A percentile compares a stretch with the other conserved stretches of the same genome.
Evolutionary conservation across 2,797 vertebrate genomes (phyloP).

Genomic region (Scleropages formosus): DNA sequence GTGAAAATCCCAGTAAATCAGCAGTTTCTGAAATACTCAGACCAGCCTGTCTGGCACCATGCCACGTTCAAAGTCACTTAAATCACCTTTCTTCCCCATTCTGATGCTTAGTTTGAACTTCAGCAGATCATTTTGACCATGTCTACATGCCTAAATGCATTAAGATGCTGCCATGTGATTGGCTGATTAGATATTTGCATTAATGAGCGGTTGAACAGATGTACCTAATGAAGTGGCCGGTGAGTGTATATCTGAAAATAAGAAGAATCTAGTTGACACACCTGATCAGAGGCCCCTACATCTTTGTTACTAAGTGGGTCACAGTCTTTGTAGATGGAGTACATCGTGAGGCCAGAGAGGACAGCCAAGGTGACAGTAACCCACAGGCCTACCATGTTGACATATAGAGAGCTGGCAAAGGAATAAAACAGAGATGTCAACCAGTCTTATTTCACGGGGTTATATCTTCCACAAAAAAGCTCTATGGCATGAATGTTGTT

Average conservation of each 20-base stretch:
- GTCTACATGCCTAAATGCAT: no score
- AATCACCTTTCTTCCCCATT: no score
- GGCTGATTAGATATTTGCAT: no score
- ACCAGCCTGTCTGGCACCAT: no score
- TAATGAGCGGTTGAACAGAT: no score
- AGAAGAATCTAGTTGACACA: constrained; percentile 41
- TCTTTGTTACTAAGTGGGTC: constrained; percentile 68
- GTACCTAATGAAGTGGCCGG: no score
- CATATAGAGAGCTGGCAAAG: constrained; percentile 67
- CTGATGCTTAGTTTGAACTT: no score
- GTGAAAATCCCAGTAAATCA: no score
- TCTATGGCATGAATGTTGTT: background rate
- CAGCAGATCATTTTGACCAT: no score
- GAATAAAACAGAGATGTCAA: background rate
- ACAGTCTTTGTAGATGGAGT: constrained; percentile 74
- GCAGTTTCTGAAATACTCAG: no score
- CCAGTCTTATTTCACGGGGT: background rate
- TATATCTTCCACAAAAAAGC: background rate
- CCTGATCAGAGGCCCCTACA: constrained; percentile 64
- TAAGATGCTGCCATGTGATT: no score
- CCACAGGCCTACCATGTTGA: constrained; percentile 73
- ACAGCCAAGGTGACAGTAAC: constrained; percentile 71
- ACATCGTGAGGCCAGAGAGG: constrained; percentile 73
- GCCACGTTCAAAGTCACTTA: no score
- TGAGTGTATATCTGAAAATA: background rate